These are phyloP conservation scores for Myrmecobius fasciatus DNA, from an alignment of 2,113 vertebrate species.

Conservation along the genomic window DNA sequence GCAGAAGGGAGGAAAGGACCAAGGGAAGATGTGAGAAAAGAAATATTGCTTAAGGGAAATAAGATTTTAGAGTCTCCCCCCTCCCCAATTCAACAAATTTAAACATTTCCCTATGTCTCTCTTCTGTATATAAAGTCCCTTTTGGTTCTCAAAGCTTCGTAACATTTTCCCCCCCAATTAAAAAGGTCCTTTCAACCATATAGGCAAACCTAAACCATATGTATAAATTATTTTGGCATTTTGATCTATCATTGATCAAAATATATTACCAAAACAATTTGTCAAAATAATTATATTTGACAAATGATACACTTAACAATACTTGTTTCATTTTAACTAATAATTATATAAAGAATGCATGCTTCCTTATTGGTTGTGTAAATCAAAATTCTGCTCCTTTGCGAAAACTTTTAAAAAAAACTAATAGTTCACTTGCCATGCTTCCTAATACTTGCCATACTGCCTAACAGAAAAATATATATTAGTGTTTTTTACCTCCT, in stretches of 20 bases:
- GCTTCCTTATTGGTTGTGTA: background rate
- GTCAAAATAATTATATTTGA: background rate
- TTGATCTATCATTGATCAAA: background rate
- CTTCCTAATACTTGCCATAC: background rate
- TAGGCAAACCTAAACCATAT: background rate
- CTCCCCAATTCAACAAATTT: background rate
- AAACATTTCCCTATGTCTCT: background rate
- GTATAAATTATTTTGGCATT: background rate
- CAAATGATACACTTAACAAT: background rate
- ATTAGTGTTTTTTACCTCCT: background rate
- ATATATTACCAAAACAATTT: background rate
- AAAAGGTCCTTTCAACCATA: background rate
- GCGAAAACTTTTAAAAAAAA: background rate
- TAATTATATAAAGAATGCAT: background rate
- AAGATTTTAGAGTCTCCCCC: background rate
- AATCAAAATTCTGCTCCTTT: background rate
- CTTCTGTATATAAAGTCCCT: background rate
- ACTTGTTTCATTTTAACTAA: background rate
- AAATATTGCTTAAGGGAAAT: background rate
- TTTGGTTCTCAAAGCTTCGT: background rate
- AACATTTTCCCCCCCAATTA: background rate
- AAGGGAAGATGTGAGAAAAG: background rate
- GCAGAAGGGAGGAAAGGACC: background rate
- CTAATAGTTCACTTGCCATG: background rate
- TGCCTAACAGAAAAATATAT: background rate